Base-by-base conservation (phyloP, 2,888 invertebrate species). In the Arrhopalites spinosus region DNA sequence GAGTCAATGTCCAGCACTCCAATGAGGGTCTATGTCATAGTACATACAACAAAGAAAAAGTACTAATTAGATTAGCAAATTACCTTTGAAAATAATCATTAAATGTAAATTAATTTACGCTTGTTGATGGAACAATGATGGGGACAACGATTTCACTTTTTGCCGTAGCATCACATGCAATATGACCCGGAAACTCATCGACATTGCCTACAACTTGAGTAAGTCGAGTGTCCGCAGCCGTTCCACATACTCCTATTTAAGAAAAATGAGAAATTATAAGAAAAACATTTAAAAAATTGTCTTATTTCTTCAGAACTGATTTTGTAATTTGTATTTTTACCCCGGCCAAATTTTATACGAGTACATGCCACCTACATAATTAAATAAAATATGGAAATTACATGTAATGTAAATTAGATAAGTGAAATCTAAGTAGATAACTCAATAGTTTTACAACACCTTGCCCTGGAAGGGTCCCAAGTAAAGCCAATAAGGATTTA, bases 401-500 rank as follows among this genome's bases (percentile, higher is more conserved):
- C 1, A 23, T 66, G 8, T 17, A 43, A 66, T 43, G 43, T 17
- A 25, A 15, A 30, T 30, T 64, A 17, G 23, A 23, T 3, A 45
- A 59, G 11, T 23, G 17, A 20, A 20, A 59, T 1, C 20, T 2
- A 63, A 25, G 7, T 66, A 36, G 7, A 15, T 66, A 61, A 63
- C 59, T 56, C 56, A 25, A 11, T 43, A 59, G 23, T 13, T n/a
- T 43, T 68, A n/a, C n/a, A n/a, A n/a, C n/a, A 81, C 81, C 72
- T 80, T 80, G 69, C 82, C 82, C 68, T 82, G 82, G 67, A 82
- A 82, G 15, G 82, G 82, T 45, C 82, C 82, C 25, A 82, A 67
- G 15, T 75, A 61, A 7, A 82, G 56, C 25, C 68, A 71, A 47
- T 69, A 43, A 0, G 69, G 63, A 1, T 78, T 63, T 0, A 61